Base-by-base conservation (phyloP, 2,888 invertebrate genomes). In the Sphaerophoria rueppellii region DNA sequence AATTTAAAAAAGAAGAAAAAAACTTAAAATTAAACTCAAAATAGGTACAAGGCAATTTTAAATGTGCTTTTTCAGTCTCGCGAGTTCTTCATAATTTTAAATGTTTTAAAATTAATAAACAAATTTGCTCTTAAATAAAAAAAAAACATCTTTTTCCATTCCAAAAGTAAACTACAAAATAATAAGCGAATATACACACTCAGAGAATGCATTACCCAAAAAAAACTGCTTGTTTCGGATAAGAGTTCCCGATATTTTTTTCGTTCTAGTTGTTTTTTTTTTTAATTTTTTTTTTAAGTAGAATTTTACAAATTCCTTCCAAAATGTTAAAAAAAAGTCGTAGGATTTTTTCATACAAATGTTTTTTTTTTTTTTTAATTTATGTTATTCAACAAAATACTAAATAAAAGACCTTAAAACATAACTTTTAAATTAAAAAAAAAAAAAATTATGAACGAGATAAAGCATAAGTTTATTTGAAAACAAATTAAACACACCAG, bases 101-200 rank as follows among this genome's bases (percentile, higher is more conserved):
- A 60, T 69, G 54, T 24, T 2, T 24, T 32, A 37, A 74, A 72
- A 70, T 55, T 73, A 67, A 65, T 67, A 61, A 43, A 40, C 24
- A 74, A 72, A 69, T 57, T 73, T 65, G 58, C 67, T 60, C 7
- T 24, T n/a, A 46, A 60, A 34, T n/a, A 43, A 70, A 43, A 9
- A 69, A 70, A 65, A 81, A 73, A 77, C 81, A 73, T 85, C 73
- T 85, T 73, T 73, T 77, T 85, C 81, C 85, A 85, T 85, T 85
- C 85, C 85, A 85, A 85, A 63, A 80, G 73, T 63, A 76, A 80
- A 80, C 75, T 55, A 48, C 37, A 63, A 63, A 46, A 70, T 16
- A 4, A 3, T 7, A 46, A 52, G 52, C 11, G 58, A 58, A 58
- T 34, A 74, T 9, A 43, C 9, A 43, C 43, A 37, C 52, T 37